These are phyloP conservation scores for Anastrepha obliqua DNA, from an alignment of 1,140 invertebrate genomes.

Conservation along the genomic window DNA sequence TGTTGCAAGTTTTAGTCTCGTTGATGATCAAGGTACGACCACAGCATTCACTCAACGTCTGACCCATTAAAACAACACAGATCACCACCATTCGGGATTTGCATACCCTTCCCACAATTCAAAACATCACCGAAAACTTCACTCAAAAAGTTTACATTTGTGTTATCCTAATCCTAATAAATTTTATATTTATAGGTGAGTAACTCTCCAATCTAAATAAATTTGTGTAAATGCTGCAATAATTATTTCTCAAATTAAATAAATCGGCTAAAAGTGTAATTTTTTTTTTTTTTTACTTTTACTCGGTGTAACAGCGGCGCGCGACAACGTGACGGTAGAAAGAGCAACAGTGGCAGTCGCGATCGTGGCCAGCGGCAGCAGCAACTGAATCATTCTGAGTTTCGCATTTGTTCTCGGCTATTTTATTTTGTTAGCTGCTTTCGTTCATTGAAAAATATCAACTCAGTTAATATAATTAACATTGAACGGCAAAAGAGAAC, in stretches of 20 bases:
- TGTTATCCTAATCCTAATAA: neutral
- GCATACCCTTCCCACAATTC: neutral
- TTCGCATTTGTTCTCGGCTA: neutral
- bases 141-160: neutral
- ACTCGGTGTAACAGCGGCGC: neutral
- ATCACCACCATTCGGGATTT: neutral
- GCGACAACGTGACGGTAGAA: no score
- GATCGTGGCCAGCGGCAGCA: neutral
- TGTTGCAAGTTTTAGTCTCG: constrained; percentile 61
- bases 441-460: constrained; percentile 13
- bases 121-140: neutral
- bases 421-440: neutral
- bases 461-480: neutral
- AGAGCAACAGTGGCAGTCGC: neutral
- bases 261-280: no score
- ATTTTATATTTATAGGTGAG: neutral
- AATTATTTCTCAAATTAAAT: no score
- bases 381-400: neutral
- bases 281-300: neutral
- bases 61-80: constrained; percentile 56
- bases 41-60: constrained; percentile 59
- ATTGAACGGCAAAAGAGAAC: neutral
- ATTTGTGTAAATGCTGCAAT: no score
- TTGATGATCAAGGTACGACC: constrained; percentile 62
- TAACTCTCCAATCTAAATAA: neutral